These are phyloP conservation scores for Pheosia tremula DNA, from an alignment of 2,888 invertebrate genomes.

Conservation along the genomic window DNA sequence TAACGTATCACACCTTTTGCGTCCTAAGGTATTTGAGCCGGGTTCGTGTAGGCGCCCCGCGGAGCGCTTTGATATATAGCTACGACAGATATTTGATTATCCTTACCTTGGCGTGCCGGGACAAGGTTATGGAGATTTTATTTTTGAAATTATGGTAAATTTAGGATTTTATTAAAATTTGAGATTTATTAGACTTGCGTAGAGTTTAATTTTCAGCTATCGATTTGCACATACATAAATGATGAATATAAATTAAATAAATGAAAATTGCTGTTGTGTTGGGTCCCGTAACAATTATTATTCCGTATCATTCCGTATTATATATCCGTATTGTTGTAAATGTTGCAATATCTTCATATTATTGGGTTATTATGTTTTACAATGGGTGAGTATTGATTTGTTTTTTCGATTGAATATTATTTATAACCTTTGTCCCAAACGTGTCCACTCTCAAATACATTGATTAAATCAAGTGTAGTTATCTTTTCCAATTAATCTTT, in stretches of 20 bases:
- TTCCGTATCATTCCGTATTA: no score
- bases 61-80: constrained; percentile 39
- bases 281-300: no score
- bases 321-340: no score
- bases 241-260: no score
- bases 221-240: no score
- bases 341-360: no score
- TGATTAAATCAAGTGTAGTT: neutral
- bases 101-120: constrained; percentile 28
- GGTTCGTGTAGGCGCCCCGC: constrained; percentile 34
- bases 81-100: constrained; percentile 40
- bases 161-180: neutral
- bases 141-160: constrained; percentile 4
- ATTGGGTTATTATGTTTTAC: no score
- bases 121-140: constrained; percentile 30
- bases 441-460: neutral
- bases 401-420: no score
- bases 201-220: no score
- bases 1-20: constrained; percentile 30
- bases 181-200: no score
- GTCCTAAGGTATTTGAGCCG: constrained; percentile 36
- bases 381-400: no score
- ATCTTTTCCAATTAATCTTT: constrained; percentile 8
- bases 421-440: neutral
- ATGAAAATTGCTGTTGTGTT: no score